phyloP scores from a whole-genome alignment of 2,888 invertebrate genomes.

The Antheraea yamamai region DNA sequence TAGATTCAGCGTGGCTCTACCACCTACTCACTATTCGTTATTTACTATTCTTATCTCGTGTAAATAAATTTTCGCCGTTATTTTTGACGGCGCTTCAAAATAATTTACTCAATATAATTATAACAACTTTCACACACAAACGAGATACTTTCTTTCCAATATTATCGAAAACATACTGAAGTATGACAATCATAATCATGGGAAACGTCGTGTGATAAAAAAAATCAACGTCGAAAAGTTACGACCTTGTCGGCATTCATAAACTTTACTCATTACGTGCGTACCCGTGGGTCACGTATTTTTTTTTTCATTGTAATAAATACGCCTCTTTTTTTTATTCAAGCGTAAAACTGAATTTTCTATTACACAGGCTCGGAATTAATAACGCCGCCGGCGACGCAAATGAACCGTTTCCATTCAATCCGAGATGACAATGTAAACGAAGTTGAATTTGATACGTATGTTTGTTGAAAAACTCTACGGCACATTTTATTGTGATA shows the following conservation, averaged over 20 bases:
- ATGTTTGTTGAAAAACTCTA: neutral
- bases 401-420: conserved; percentile 4
- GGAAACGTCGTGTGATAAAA: neutral
- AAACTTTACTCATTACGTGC: conserved; percentile 28
- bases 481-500: neutral
- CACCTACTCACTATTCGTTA: too few species aligned
- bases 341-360: conserved; percentile 33
- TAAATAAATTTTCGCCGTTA: neutral
- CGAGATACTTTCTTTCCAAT: neutral
- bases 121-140: neutral
- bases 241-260: conserved; percentile 2
- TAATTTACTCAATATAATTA: neutral
- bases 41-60: neutral
- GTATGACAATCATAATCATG: neutral
- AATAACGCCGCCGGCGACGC: neutral
- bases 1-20: too few species aligned
- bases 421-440: neutral
- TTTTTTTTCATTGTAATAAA: neutral
- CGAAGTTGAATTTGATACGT: neutral
- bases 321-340: conserved; percentile 31
- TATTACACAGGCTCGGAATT: neutral
- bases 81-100: neutral
- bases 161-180: neutral
- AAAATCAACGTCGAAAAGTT: conserved; percentile 12
- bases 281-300: neutral